These are phyloP conservation scores for Megastigmus dorsalis DNA, from an alignment of 2,888 invertebrate genomes.

Conservation along the genomic window DNA sequence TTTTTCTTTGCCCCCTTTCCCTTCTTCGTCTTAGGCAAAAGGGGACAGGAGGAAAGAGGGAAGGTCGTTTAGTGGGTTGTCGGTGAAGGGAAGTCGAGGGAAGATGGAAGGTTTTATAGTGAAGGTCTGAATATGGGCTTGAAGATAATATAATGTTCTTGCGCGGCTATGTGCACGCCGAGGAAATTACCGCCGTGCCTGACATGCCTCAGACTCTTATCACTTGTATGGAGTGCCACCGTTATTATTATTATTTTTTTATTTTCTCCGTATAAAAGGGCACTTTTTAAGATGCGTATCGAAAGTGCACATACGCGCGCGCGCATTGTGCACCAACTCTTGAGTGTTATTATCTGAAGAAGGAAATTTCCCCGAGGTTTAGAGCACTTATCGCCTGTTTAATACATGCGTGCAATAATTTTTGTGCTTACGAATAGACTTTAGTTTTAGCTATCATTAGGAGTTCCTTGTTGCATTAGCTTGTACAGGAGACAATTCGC, in stretches of 20 bases:
- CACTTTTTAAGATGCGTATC: conserved; percentile 17
- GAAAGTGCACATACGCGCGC: not conserved
- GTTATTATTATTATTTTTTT: no score
- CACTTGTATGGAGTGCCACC: not conserved
- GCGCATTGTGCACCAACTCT: not conserved
- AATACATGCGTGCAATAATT: no score
- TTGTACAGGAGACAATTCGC: no score
- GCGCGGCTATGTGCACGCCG: not conserved
- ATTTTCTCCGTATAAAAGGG: not conserved
- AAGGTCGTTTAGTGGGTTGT: conserved; percentile 11
- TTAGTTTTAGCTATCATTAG: no score
- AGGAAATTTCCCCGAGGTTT: no score
- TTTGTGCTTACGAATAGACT: no score
- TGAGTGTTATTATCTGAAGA: not conserved
- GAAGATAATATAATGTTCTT: conserved; percentile 31
- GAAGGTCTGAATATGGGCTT: conserved; percentile 7
- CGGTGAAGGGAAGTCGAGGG: not conserved
- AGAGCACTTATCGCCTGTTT: not conserved
- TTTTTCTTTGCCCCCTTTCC: not conserved
- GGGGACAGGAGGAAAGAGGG: no score
- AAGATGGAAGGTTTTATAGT: conserved; percentile 27
- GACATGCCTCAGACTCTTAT: conserved; percentile 14
- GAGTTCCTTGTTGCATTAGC: no score
- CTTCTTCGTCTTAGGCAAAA: not conserved
- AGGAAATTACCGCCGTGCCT: conserved; percentile 16